Evolutionary conservation across 2,888 invertebrate genomes (phyloP).

Genomic region (Cryptophagus acutangulus): DNA sequence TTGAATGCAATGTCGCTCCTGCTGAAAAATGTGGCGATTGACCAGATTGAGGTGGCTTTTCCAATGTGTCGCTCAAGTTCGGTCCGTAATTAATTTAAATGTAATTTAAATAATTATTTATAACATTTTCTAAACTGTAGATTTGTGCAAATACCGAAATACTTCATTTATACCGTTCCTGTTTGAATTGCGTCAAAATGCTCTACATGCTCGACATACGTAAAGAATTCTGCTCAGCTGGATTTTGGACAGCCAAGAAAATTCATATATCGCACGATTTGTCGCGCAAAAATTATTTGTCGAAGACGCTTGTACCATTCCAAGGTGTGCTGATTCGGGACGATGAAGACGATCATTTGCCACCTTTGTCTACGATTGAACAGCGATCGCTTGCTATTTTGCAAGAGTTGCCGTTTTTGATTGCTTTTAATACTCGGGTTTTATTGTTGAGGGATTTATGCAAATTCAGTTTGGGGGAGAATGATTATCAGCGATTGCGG

Average conservation of each 20-base stretch:
- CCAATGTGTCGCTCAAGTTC: slow-evolving; percentile 45
- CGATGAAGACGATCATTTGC: slow-evolving; percentile 62
- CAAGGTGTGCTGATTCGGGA: slow-evolving; percentile 36
- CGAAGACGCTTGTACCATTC: slow-evolving; percentile 41
- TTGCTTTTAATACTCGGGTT: slow-evolving; percentile 87
- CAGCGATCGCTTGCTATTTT: slow-evolving; percentile 82
- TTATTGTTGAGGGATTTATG: slow-evolving; percentile 73
- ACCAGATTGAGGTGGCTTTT: slow-evolving; percentile 46
- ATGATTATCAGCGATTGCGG: slow-evolving; percentile 39
- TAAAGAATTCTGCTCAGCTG: slow-evolving; percentile 61
- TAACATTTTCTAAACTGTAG: slow-evolving; percentile 18
- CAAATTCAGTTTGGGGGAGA: slow-evolving; percentile 42
- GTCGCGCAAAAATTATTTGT: slow-evolving; percentile 43
- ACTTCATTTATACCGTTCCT: slow-evolving; percentile 42
- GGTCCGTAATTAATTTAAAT: slow-evolving; percentile 27
- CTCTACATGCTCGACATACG: slow-evolving; percentile 84
- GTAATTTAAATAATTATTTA: slow-evolving; percentile 3
- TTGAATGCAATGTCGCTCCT: slow-evolving; percentile 43
- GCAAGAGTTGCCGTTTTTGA: slow-evolving; percentile 89
- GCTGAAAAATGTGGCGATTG: slow-evolving; percentile 42
- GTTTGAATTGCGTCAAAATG: slow-evolving; percentile 43
- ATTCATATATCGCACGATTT: slow-evolving; percentile 45
- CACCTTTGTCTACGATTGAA: slow-evolving; percentile 82
- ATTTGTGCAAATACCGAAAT: slow-evolving; percentile 41
- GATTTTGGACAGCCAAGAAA: slow-evolving; percentile 46